Evolutionary conservation across 2,888 invertebrate species (phyloP), one percentile per base, ranked within the genome.

Genomic region (Cephus nigrinus): DNA sequence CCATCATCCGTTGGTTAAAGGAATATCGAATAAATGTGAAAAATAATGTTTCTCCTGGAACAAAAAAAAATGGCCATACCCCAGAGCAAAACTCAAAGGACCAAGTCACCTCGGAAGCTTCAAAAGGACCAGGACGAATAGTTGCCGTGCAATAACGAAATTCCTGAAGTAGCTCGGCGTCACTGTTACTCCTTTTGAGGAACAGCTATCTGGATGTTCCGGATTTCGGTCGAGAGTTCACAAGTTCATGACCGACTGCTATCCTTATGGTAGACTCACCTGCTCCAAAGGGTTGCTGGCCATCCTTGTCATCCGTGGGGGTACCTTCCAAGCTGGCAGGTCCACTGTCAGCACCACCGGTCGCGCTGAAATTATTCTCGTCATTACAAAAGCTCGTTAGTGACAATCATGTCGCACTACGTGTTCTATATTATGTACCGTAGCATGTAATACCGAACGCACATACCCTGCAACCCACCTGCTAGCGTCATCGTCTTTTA

Each of bases 301-400:
- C 96, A 76, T 96, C 96, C 89, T 96, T 96, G 85, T 95, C 96
- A 84, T 96, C 95, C 80, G 96, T 96, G 84, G 96, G 96, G 73
- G 96, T 95, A 82, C 95, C 95, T 73, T 94, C 95, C 76, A 95
- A 94, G 79, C 96, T 96, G 74, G 93, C 96, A 80, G 97, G 96
- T 86, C 96, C 95, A 92, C 97, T 97, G 92, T 97, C 97, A 31
- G 97, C 97, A 80, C 97, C 97, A 83, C 97, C 97, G 84, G 97
- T 97, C 85, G 97, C 97, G 92, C 97, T 97, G 93, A 87, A 92
- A 85, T 71, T 71, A 71, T 32, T 33, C 15, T 33, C 71, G 71
- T 32, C 71, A 33, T 71, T 71, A 31, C 31, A 71, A 33, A 71
- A 12, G 31, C 31, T 33, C 71, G 2, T 71, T 71, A 15, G 31